Conservation (phyloP, 1,140 invertebrate species). For the Camponotus floridanus region DNA sequence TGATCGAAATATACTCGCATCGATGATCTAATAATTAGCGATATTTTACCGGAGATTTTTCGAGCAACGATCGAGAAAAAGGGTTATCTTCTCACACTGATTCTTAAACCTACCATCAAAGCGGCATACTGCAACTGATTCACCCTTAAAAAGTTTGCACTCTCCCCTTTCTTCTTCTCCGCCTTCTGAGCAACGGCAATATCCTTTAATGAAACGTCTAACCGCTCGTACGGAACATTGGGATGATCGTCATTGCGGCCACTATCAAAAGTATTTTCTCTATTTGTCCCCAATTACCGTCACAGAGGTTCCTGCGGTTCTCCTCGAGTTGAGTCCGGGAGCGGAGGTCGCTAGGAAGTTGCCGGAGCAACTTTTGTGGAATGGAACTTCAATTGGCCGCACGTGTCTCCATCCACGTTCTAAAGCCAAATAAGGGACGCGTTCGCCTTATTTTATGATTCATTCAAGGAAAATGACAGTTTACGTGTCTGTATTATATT, state of each 20-base stretch:
- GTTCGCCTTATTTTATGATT: constrained; percentile 42
- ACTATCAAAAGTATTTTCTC: constrained; percentile 72
- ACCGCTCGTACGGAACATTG: constrained; percentile 42
- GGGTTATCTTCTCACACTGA: constrained; percentile 26
- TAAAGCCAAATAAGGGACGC: constrained; percentile 54
- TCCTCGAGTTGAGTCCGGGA: constrained; percentile 47
- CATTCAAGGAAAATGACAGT: constrained; percentile 47
- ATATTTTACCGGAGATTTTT: constrained; percentile 49
- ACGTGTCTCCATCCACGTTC: constrained; percentile 56
- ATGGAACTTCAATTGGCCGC: constrained; percentile 67
- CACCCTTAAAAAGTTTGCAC: constrained; percentile 51
- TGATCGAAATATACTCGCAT: constrained; percentile 17
- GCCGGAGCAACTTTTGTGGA: constrained; percentile 66
- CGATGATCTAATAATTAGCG: constrained; percentile 67
- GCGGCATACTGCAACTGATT: constrained; percentile 23
- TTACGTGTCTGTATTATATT: constrained; percentile 17
- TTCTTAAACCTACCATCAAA: constrained; percentile 26
- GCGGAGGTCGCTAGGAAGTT: constrained; percentile 59
- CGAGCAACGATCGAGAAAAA: neutral
- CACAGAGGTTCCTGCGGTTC: constrained; percentile 50
- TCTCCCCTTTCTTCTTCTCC: neutral
- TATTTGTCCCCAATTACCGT: constrained; percentile 78
- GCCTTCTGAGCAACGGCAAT: constrained; percentile 59
- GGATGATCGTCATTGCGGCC: constrained; percentile 50
- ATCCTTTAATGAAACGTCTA: constrained; percentile 78